Conservation (phyloP, 2,797 vertebrate species). For the Artibeus lituratus region DNA sequence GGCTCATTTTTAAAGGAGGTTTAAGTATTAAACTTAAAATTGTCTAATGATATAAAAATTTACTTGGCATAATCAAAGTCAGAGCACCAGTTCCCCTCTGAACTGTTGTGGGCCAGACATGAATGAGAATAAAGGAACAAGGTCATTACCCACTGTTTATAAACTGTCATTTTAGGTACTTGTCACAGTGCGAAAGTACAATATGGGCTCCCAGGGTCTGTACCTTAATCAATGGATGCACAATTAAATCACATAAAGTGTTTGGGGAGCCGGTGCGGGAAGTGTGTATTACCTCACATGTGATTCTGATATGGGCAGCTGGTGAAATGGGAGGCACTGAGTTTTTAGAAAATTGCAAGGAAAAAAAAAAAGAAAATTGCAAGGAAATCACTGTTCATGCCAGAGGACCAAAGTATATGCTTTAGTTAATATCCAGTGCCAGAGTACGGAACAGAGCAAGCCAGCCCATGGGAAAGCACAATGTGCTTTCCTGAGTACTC, state of each 20-base stretch:
- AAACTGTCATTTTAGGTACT: neutral
- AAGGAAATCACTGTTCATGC: neutral
- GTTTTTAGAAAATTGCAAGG: no score
- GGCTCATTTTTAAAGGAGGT: neutral
- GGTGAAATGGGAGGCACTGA: neutral
- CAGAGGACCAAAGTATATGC: neutral
- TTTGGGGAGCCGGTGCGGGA: neutral
- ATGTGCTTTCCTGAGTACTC: neutral
- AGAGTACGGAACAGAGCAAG: neutral
- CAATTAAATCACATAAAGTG: neutral
- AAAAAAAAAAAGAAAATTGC: no score
- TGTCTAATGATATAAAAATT: neutral
- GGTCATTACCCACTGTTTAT: neutral
- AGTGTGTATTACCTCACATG: neutral
- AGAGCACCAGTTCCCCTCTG: neutral
- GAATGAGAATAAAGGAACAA: neutral
- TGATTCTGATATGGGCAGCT: neutral
- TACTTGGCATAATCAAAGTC: neutral
- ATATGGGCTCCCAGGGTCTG: neutral
- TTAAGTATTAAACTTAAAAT: neutral
- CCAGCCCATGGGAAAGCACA: neutral
- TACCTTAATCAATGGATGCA: accelerated
- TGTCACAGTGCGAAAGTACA: neutral
- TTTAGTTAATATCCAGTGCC: neutral
- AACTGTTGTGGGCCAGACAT: neutral